Base-by-base conservation (phyloP, 2,113 vertebrate species). In the Rhinichthys klamathensis region DNA sequence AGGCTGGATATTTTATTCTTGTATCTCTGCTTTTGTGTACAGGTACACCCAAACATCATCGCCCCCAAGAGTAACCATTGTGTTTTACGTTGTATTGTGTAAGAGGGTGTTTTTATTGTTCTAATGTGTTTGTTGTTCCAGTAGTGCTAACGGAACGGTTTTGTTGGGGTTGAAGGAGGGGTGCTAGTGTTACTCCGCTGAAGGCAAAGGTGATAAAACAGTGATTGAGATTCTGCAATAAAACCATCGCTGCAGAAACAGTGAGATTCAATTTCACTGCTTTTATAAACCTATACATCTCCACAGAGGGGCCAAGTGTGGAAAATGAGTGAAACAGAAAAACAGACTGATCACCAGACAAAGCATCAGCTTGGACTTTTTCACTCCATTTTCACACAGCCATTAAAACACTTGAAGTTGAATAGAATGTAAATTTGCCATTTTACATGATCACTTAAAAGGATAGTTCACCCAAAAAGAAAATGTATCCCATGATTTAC, bases 181-280 rank as follows among this genome's bases (percentile, higher is more conserved):
- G 6, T 12, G n/a, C 4, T 41, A 35, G 70, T 74, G 41, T 25
- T 49, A 46, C 67, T 83, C 67, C 4, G 89, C 87, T 90, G 32
- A 87, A 85, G 85, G 89, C 87, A 75, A 70, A 76, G 51, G 84
- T 85, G 74, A 88, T 90, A 88, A 90, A 90, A 79, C 83, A 12
- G 69, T 84, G 87, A 88, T 86, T 25, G 84, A 85, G 85, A 77
- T 82, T 75, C 67, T 76, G 87, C 87, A 88, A 86, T 88, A 88
- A 88, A 84, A 61, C 35, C 72, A 32, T 60, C 74, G 82, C 84
- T 77, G 76, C 35, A 76, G 82, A 86, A 82, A 69, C 75, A 27
- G 75, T 67, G 60, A 74, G 49, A 84, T 88, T 88, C 80, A 67
- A 85, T 84, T 86, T 70, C 38, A 30, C 81, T 38, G 67, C 41